These are phyloP conservation scores for Esox lucius DNA, from an alignment of 2,797 vertebrate species.

Conservation along the genomic window DNA sequence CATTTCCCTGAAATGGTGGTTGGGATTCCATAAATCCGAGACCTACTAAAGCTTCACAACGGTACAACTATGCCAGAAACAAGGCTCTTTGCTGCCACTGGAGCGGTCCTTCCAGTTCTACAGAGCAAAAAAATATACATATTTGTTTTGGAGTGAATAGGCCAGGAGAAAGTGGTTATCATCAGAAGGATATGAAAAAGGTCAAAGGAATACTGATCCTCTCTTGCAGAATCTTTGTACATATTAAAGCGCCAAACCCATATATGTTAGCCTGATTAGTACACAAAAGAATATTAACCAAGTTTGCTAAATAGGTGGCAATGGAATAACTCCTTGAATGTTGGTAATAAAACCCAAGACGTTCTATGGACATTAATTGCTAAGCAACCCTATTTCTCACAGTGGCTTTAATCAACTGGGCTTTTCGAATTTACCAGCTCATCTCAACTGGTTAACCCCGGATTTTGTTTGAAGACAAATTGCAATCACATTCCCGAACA, in stretches of 20 bases:
- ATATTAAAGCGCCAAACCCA: background rate
- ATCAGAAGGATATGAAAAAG: background rate
- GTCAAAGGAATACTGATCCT: background rate
- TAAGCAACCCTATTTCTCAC: conserved; percentile 11
- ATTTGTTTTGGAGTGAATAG: conserved; percentile 2
- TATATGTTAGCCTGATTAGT: background rate
- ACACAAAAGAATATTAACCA: no score
- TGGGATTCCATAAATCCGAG: conserved; percentile 4
- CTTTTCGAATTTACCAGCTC: conserved; percentile 15
- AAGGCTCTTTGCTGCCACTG: conserved; percentile 4
- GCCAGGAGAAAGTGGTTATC: background rate
- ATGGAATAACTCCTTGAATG: background rate
- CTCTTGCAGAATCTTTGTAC: background rate
- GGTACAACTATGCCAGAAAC: conserved; percentile 11
- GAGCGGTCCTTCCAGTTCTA: background rate
- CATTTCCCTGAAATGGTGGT: background rate
- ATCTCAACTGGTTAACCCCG: background rate
- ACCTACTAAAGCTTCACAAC: conserved; percentile 21
- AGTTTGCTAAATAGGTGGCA: background rate
- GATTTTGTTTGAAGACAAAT: conserved; percentile 22
- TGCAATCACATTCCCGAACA: conserved; percentile 17
- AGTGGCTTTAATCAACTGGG: background rate
- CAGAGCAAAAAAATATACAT: conserved; percentile 6
- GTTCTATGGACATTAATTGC: conserved; percentile 21
- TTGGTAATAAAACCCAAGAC: conserved; percentile 20